phyloP scores from a whole-genome alignment of 2,797 vertebrate species.

The Sebastolobus altivelis region DNA sequence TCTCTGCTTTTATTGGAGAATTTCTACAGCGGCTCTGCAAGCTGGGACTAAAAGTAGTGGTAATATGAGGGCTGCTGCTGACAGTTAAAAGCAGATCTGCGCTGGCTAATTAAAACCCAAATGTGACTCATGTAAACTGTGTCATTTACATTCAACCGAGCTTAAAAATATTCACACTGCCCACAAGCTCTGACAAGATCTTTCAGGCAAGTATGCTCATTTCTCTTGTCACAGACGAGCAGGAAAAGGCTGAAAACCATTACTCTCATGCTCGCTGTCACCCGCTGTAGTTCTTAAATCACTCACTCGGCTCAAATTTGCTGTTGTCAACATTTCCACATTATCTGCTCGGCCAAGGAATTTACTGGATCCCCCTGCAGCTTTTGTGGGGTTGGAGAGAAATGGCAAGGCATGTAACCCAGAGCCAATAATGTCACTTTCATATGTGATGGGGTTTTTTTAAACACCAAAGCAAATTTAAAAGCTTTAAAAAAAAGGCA shows the following conservation, averaged over 20 bases:
- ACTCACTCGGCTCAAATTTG: slow-evolving; percentile 78
- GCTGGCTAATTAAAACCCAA: slow-evolving; percentile 63
- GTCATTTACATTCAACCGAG: slow-evolving; percentile 63
- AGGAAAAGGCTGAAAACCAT: slow-evolving; percentile 73
- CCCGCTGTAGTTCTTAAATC: slow-evolving; percentile 76
- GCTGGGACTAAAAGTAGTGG: slow-evolving; percentile 34
- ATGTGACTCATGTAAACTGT: slow-evolving; percentile 65
- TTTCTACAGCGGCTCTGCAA: slow-evolving; percentile 45
- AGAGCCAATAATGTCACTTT: slow-evolving; percentile 72
- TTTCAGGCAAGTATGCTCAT: slow-evolving; percentile 61
- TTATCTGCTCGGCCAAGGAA: slow-evolving; percentile 78
- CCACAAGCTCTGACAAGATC: slow-evolving; percentile 72
- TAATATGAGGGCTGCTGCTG: slow-evolving; percentile 49
- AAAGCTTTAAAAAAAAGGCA: slow-evolving; percentile 28
- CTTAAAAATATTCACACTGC: slow-evolving; percentile 66
- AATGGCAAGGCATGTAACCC: slow-evolving; percentile 63
- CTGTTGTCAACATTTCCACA: slow-evolving; percentile 84
- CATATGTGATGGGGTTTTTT: slow-evolving; percentile 47
- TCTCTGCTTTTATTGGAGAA: slow-evolving; percentile 33
- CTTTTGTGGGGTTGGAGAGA: slow-evolving; percentile 68
- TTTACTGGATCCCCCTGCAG: slow-evolving; percentile 78
- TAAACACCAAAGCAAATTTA: slow-evolving; percentile 28
- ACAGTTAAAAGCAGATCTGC: slow-evolving; percentile 60
- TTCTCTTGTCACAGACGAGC: slow-evolving; percentile 63
- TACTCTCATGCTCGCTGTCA: slow-evolving; percentile 73